Evolutionary conservation across 1,140 invertebrate species (phyloP), one percentile per base, ranked within the genome.

Genomic region (Mercenaria mercenaria): DNA sequence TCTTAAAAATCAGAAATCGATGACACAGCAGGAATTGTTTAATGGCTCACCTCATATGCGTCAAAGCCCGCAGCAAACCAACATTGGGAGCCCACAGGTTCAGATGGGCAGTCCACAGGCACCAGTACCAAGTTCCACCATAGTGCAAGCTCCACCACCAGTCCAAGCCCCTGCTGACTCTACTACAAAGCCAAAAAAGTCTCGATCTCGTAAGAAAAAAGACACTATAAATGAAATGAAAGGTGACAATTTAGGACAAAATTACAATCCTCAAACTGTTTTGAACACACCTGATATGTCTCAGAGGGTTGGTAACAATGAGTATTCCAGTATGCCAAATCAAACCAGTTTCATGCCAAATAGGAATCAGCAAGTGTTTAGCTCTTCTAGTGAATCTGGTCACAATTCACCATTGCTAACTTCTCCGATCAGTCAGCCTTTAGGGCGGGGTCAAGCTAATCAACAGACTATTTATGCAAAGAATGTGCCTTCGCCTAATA

Each of bases 111-210:
- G 91, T 34, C 94, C 91, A 39, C 92, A 92, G 34, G 83, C 59
- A 59, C 87, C 90, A n/a, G 84, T 93, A 69, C 90, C 93, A n/a
- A 92, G 86, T 69, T 92, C 93, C 4, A 92, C 92, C 18, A 89
- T 92, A 10, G 86, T 91, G 23, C 91, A 91, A 29, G 69, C 92
- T 23, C 84, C 92, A 81, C 79, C 90, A 10, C 91, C 91, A 37
- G 89, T 95, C 20, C 95, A 95, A 85, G 94, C 95, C 3, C 91
- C 93, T 41, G 93, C 95, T 20, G 95, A 95, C 83, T 95, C 95
- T 18, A 94, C 94, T n/a, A 94, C 95, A 23, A 95, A 95, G 83
- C 94, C 93, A 86, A 95, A 95, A 76, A 93, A 92, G 72, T 39
- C 92, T 29, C 89, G 92, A 74, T 89, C 84, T 59, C 83, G 91